These are phyloP conservation scores for Nothobranchius furzeri DNA, from an alignment of 2,113 vertebrate species.

Conservation along the genomic window DNA sequence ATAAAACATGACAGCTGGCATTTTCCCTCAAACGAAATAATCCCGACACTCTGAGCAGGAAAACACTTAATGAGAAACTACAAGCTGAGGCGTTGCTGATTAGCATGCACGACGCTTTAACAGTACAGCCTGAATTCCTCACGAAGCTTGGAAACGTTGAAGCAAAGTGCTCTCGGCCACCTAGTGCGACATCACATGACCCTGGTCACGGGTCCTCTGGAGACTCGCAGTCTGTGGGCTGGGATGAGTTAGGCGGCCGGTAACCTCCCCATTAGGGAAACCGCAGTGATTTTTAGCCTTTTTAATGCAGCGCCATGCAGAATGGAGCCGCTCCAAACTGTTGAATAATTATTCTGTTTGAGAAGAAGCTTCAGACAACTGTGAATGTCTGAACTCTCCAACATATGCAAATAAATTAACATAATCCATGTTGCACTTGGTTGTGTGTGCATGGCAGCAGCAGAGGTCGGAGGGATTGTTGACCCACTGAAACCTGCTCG, in stretches of 20 bases:
- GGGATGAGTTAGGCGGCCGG: constrained; percentile 37
- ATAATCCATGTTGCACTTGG: constrained; percentile 30
- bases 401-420: constrained; percentile 73
- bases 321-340: constrained; percentile 17
- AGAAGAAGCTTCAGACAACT: constrained; percentile 43
- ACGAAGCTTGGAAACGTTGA: constrained; percentile 30
- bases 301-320: constrained; percentile 36
- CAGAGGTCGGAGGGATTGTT: constrained; percentile 28
- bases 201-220: constrained; percentile 41
- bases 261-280: constrained; percentile 47
- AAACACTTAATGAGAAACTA: constrained; percentile 37
- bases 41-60: constrained; percentile 36
- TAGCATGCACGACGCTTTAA: constrained; percentile 48
- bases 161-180: constrained; percentile 21
- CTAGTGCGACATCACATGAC: constrained; percentile 34
- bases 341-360: constrained; percentile 58
- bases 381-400: constrained; percentile 42
- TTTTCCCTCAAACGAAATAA: constrained; percentile 38
- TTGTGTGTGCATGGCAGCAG: constrained; percentile 37
- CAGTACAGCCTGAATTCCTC: constrained; percentile 42
- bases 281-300: constrained; percentile 42
- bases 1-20: constrained; percentile 65
- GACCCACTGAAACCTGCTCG: constrained; percentile 34
- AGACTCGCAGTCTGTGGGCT: constrained; percentile 48
- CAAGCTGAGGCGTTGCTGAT: constrained; percentile 38